phyloP scores from a whole-genome alignment of 2,113 vertebrate genomes.

The Carettochelys insculpta region DNA sequence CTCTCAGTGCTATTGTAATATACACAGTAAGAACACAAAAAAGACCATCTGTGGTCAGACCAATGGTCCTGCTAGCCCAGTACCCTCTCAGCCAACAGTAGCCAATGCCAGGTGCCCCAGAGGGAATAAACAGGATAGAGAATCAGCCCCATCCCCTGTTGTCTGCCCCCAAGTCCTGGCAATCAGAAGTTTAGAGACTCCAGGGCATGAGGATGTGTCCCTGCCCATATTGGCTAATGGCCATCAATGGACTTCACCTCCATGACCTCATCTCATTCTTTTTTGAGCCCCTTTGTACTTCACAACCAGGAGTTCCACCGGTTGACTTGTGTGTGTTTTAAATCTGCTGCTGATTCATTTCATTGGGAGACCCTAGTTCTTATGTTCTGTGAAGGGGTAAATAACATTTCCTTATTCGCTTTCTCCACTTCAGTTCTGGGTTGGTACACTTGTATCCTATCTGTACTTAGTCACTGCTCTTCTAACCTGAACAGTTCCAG shows the following conservation, averaged over 20 bases:
- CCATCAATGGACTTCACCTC: neutral
- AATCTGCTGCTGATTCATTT: neutral
- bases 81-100: neutral
- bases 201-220: neutral
- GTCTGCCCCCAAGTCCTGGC: neutral
- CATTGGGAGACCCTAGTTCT: neutral
- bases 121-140: neutral
- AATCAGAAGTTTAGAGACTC: neutral
- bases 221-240: neutral
- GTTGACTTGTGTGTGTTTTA: neutral
- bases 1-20: neutral
- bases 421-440: neutral
- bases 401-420: neutral
- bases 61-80: neutral
- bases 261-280: neutral
- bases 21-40: neutral
- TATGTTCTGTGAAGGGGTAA: neutral
- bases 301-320: neutral
- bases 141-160: neutral
- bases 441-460: neutral
- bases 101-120: neutral
- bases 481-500: neutral
- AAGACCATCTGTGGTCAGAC: neutral
- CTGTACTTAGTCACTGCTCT: neutral
- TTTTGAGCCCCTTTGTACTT: neutral